These are phyloP conservation scores for Centropus unirufus DNA, from an alignment of 2,113 vertebrate genomes.

Conservation along the genomic window DNA sequence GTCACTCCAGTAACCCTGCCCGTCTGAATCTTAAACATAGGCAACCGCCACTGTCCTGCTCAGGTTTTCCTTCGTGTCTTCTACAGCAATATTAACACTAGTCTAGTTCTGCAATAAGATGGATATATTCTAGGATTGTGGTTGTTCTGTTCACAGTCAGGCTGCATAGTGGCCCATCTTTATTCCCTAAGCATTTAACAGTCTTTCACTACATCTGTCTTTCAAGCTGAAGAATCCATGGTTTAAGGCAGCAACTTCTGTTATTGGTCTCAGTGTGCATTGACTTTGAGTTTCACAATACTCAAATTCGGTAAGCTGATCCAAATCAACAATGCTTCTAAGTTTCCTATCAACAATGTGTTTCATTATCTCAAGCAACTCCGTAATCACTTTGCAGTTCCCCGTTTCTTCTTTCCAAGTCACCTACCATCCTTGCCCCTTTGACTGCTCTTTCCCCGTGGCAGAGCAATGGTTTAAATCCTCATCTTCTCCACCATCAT, in stretches of 20 bases:
- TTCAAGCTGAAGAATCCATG: background rate
- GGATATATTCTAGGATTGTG: background rate
- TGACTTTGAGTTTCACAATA: background rate
- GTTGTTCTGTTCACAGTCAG: background rate
- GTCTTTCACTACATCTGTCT: background rate
- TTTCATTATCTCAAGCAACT: background rate
- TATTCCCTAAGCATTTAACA: background rate
- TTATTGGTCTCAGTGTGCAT: slow-evolving; percentile 39
- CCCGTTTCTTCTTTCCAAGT: background rate
- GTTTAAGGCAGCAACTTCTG: slow-evolving; percentile 21
- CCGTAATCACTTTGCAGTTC: background rate
- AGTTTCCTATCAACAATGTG: background rate
- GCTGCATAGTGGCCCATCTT: background rate
- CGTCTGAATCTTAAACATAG: slow-evolving; percentile 33
- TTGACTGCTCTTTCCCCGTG: background rate
- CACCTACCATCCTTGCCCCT: background rate
- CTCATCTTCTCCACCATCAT: background rate
- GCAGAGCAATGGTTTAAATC: slow-evolving; percentile 13
- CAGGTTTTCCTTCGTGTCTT: background rate
- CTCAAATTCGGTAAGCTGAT: background rate
- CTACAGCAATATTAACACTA: background rate
- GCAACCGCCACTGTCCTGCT: background rate
- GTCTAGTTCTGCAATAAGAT: background rate
- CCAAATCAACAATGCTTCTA: background rate
- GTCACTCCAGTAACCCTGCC: slow-evolving; percentile 40